phyloP scores from a whole-genome alignment of 92 coral and sea anemone species.

The Zoanthus sansibaricus region DNA sequence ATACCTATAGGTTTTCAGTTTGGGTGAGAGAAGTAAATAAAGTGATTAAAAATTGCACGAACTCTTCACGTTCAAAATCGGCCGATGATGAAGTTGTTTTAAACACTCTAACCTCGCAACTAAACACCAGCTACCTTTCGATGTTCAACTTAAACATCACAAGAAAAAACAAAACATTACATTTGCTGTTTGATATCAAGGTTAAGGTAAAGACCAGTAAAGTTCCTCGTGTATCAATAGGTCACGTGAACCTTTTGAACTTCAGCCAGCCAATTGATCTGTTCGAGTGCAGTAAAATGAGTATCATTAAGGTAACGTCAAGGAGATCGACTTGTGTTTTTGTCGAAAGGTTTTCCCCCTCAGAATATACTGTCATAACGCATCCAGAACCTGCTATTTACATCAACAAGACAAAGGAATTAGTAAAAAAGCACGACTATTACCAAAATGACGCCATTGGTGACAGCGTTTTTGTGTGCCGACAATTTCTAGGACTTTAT shows the following conservation, averaged over 20 bases:
- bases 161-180: neutral
- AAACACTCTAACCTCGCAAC: neutral
- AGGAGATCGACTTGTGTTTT: slow-evolving; percentile 38
- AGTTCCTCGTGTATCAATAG: neutral
- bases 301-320: slow-evolving; percentile 34
- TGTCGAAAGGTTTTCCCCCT: slow-evolving; percentile 15
- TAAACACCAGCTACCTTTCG: neutral
- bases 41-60: neutral
- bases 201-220: neutral
- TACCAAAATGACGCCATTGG: neutral
- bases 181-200: neutral
- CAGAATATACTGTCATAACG: slow-evolving; percentile 20
- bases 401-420: slow-evolving; percentile 41
- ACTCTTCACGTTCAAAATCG: neutral
- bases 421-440: slow-evolving; percentile 27
- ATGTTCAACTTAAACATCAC: neutral
- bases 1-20: slow-evolving; percentile 52
- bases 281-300: neutral
- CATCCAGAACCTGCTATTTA: slow-evolving; percentile 12
- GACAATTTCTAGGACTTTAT: slow-evolving; percentile 5
- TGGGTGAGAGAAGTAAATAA: slow-evolving; percentile 37
- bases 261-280: slow-evolving; percentile 11
- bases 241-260: neutral
- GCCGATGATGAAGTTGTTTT: neutral
- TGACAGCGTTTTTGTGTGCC: slow-evolving; percentile 56